Conservation (phyloP, 2,113 vertebrate species). For the Todiramphus saurophagus region DNA sequence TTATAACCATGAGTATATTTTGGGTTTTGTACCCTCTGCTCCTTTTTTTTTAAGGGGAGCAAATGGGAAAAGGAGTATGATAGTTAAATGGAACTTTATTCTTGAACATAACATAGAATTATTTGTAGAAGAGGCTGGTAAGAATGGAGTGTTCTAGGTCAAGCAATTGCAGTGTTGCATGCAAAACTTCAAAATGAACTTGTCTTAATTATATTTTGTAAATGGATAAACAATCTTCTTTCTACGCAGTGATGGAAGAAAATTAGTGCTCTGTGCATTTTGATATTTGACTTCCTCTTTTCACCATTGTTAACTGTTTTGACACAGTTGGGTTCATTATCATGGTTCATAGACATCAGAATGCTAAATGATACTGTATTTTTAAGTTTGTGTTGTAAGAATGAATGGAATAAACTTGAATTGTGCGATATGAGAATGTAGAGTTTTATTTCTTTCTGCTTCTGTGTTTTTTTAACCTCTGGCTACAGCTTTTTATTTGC, state of each 20-base stretch:
- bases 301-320: slow-evolving; percentile 74
- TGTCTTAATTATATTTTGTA: slow-evolving; percentile 80
- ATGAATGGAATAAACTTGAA: slow-evolving; percentile 86
- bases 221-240: slow-evolving; percentile 80
- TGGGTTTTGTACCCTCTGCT: slow-evolving; percentile 23
- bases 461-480: neutral
- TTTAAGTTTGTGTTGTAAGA: slow-evolving; percentile 82
- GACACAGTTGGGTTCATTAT: slow-evolving; percentile 73
- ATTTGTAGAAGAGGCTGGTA: slow-evolving; percentile 75
- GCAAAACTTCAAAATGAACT: slow-evolving; percentile 70
- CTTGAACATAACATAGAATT: slow-evolving; percentile 12
- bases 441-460: neutral
- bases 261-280: slow-evolving; percentile 79
- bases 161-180: slow-evolving; percentile 81
- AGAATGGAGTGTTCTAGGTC: slow-evolving; percentile 72
- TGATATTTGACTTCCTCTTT: slow-evolving; percentile 77
- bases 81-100: slow-evolving; percentile 53
- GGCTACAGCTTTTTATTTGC: neutral
- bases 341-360: slow-evolving; percentile 76
- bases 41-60: neutral
- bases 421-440: slow-evolving; percentile 68
- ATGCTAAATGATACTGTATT: slow-evolving; percentile 82
- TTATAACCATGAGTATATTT: slow-evolving; percentile 1
- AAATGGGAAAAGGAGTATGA: neutral
- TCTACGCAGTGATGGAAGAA: slow-evolving; percentile 76